Conservation (phyloP, 1,140 invertebrate species). For the Adelges cooleyi region DNA sequence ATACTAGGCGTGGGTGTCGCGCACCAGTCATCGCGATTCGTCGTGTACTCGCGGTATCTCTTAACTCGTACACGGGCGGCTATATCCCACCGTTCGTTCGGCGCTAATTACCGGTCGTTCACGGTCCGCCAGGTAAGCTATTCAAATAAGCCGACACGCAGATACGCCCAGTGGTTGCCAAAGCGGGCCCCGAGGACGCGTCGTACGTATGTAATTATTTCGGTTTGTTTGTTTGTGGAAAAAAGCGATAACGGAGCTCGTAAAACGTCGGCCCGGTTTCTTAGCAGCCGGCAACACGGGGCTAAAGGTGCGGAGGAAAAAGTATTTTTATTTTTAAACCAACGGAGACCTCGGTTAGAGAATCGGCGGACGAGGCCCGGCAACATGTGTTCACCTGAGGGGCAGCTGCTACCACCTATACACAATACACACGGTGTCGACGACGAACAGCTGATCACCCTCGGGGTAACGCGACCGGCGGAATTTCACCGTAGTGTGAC, state of each 20-base stretch:
- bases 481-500: neutral
- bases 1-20: constrained; percentile 14
- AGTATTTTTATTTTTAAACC: too few species aligned
- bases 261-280: too few species aligned
- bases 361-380: neutral
- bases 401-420: neutral
- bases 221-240: too few species aligned
- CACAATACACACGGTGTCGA: neutral
- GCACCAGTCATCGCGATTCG: neutral
- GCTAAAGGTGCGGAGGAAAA: too few species aligned
- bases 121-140: constrained; percentile 23
- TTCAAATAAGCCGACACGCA: constrained; percentile 12
- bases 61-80: neutral
- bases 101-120: constrained; percentile 27
- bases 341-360: too few species aligned
- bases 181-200: neutral
- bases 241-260: too few species aligned
- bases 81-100: neutral
- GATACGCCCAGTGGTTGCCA: constrained; percentile 9
- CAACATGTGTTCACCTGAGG: constrained; percentile 21
- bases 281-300: too few species aligned
- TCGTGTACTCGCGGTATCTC: neutral
- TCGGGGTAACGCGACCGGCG: neutral
- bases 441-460: constrained; percentile 10
- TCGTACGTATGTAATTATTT: too few species aligned